Conservation (phyloP, 2,113 vertebrate genomes). For the Odocoileus hemionus region DNA sequence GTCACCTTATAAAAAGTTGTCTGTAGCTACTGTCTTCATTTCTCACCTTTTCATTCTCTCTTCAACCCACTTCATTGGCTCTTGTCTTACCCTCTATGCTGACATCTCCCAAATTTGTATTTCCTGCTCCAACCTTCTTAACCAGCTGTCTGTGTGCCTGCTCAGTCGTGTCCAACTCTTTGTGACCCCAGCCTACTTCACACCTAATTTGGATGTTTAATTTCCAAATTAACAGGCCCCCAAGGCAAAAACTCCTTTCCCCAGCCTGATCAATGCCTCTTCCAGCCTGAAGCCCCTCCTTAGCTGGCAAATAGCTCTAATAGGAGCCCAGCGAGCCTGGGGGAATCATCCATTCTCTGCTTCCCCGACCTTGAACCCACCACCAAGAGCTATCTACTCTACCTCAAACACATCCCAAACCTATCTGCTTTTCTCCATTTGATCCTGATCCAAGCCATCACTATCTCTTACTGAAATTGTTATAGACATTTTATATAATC, state of each 20-base stretch:
- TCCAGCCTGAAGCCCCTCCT: not conserved
- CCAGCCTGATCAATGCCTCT: not conserved
- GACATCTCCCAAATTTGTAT: not conserved
- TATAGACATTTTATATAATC: not conserved
- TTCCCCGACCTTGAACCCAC: not conserved
- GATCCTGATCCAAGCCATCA: not conserved
- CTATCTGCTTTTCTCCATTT: not conserved
- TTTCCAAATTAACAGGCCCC: slow-evolving; percentile 13
- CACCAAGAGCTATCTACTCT: not conserved
- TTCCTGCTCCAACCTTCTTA: not conserved
- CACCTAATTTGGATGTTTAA: not conserved
- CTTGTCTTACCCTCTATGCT: not conserved
- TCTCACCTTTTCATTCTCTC: not conserved
- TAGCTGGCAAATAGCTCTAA: not conserved
- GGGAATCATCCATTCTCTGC: not conserved
- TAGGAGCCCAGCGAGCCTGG: not conserved
- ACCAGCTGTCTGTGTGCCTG: not conserved
- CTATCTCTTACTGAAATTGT: not conserved
- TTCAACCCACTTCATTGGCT: not conserved
- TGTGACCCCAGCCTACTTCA: not conserved
- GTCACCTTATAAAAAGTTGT: not conserved
- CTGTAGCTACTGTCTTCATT: not conserved
- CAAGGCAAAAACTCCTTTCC: not conserved
- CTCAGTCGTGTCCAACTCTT: not conserved
- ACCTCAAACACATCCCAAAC: not conserved